phyloP scores from a whole-genome alignment of 2,888 invertebrate genomes.

The Taenaris catops region DNA sequence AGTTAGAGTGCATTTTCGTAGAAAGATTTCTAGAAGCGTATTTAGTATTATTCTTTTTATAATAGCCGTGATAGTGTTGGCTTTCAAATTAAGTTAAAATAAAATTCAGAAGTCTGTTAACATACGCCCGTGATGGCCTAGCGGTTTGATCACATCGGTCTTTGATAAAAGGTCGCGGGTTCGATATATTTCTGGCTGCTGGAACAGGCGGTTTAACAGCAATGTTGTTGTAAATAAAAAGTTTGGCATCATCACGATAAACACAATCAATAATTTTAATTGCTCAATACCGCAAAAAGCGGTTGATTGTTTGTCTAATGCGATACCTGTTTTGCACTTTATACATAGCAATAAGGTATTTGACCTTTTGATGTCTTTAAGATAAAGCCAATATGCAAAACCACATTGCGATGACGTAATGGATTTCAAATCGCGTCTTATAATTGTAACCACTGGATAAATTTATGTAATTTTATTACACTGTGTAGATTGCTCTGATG shows the following conservation, averaged over 20 bases:
- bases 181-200: no score
- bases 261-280: constrained; percentile 6
- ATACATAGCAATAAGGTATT: constrained; percentile 21
- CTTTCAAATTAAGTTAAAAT: no score
- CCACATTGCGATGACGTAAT: constrained; percentile 33
- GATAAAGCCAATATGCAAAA: constrained; percentile 31
- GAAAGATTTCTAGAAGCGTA: background rate
- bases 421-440: constrained; percentile 3
- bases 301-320: constrained; percentile 5
- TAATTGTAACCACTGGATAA: constrained; percentile 15
- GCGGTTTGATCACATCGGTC: no score
- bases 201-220: no score
- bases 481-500: no score
- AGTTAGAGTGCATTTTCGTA: background rate
- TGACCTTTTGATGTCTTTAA: constrained; percentile 36
- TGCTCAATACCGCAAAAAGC: constrained; percentile 8
- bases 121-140: no score
- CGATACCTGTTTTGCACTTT: constrained; percentile 19
- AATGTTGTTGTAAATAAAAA: no score
- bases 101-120: no score
- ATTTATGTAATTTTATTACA: no score
- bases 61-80: no score
- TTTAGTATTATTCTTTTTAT: constrained; percentile 15
- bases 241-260: constrained; percentile 3
- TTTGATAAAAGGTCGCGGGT: no score